Evolutionary conservation across 2,888 invertebrate genomes (phyloP), one percentile per base, ranked within the genome.

Genomic region (Salpingus planirostris): DNA sequence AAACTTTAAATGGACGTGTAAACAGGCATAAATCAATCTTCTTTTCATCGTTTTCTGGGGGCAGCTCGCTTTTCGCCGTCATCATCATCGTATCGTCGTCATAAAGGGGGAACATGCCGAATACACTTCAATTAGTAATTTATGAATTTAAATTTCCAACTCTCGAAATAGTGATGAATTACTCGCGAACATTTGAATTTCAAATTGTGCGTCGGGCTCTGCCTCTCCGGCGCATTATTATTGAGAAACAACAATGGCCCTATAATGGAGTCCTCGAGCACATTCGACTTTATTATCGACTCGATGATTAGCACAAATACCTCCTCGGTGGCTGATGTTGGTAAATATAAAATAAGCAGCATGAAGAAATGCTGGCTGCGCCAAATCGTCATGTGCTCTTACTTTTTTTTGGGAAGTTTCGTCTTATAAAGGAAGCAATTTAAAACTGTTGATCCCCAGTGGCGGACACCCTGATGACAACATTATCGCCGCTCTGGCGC

Each of bases 1-100:
- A 53, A 53, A 53, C 48, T 53, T 52, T 52, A 54, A 54, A 54
- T 50, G 45, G 50, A 52, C 49, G 52, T 53, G 52, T 54, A 54
- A 54, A 54, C 52, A 53, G 38, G 46, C 44, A 51, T 52, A 50
- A 52, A 54, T 54, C 54, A 54, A 51, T 47, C 49, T 49, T 46
- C 45, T 25, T 38, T 40, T 40, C 31, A 39, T 27, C 26, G 30
- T 29, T 33, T 38, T 30, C n/a, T n/a, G n/a, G n/a, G n/a, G n/a
- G n/a, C n/a, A n/a, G n/a, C n/a, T n/a, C n/a, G n/a, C 45, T 25
- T 38, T 40, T 40, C 31, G 36, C 27, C 26, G 30, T 29, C 30
- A 33, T 30, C 33, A 33, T 38, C 37, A 29, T 29, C 37, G 25
- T 15, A 13, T 33, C 21, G 37, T 27, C 33, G 33, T 27, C 21